phyloP scores from a whole-genome alignment of 2,797 vertebrate genomes.

The Nannoperca australis region DNA sequence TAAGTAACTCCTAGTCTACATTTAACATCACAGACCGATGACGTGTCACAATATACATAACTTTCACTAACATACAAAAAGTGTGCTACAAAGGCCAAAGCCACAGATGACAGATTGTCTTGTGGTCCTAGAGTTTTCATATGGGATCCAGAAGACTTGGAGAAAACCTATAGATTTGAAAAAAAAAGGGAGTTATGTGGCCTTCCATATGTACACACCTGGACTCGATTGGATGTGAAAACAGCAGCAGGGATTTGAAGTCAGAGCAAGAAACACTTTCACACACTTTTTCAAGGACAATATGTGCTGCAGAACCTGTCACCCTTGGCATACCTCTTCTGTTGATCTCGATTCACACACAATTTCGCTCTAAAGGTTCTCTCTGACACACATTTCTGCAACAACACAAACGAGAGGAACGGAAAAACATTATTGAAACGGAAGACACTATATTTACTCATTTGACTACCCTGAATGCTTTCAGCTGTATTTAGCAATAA shows the following conservation, averaged over 20 bases:
- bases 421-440: too few species aligned
- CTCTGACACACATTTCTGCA: too few species aligned
- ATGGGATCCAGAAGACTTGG: conserved; percentile 3
- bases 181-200: background rate
- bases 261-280: background rate
- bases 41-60: background rate
- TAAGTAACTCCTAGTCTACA: background rate
- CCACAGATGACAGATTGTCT: background rate
- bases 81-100: background rate
- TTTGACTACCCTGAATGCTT: background rate
- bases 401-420: background rate
- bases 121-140: background rate
- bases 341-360: background rate
- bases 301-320: conserved; percentile 3
- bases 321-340: background rate
- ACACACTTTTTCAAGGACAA: conserved; percentile 14
- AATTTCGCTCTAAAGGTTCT: background rate
- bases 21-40: background rate
- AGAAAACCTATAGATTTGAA: background rate
- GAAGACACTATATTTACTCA: background rate
- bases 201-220: conserved; percentile 2
- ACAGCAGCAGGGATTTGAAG: conserved; percentile 17
- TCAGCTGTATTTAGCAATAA: background rate
- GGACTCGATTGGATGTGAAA: conserved; percentile 33
- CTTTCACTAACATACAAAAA: background rate